A percentile compares a stretch with the other conserved stretches of the same genome.
These are phyloP conservation scores for Semnornis frantzii DNA, from an alignment of 2,113 vertebrate genomes.

Conservation along the genomic window DNA sequence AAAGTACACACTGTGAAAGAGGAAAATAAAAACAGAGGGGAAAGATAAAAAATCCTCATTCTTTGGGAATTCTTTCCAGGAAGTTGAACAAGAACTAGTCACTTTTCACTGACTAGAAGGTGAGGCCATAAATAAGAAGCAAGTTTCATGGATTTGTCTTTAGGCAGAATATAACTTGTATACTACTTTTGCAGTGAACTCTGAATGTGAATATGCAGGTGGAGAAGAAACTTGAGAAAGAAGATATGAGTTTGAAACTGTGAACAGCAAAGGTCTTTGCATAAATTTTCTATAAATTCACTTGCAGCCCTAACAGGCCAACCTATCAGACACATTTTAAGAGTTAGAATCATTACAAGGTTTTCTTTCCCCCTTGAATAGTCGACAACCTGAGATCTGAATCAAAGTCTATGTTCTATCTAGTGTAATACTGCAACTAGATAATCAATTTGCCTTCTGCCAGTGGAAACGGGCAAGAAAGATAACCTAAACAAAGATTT, in stretches of 20 bases:
- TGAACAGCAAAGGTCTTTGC: not conserved
- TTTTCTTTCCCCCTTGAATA: not conserved
- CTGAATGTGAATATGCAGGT: not conserved
- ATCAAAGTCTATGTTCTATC: not conserved
- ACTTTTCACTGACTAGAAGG: not conserved
- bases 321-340: not conserved
- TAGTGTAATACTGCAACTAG: not conserved
- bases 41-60: not conserved
- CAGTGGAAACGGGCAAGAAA: not conserved
- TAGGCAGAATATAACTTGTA: not conserved
- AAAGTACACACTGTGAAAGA: not conserved
- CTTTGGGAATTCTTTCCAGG: slow-evolving; percentile 1
- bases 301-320: not conserved
- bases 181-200: not conserved
- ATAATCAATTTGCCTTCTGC: not conserved
- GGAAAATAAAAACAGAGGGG: not conserved
- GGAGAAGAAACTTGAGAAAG: not conserved
- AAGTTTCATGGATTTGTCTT: not conserved
- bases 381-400: not conserved
- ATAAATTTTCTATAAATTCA: slow-evolving; percentile 4
- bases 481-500: not conserved
- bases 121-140: slow-evolving; percentile 19
- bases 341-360: not conserved
- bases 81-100: not conserved
- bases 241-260: not conserved